phyloP scores from a whole-genome alignment of 2,888 invertebrate species.

The Choreutis nemorana region DNA sequence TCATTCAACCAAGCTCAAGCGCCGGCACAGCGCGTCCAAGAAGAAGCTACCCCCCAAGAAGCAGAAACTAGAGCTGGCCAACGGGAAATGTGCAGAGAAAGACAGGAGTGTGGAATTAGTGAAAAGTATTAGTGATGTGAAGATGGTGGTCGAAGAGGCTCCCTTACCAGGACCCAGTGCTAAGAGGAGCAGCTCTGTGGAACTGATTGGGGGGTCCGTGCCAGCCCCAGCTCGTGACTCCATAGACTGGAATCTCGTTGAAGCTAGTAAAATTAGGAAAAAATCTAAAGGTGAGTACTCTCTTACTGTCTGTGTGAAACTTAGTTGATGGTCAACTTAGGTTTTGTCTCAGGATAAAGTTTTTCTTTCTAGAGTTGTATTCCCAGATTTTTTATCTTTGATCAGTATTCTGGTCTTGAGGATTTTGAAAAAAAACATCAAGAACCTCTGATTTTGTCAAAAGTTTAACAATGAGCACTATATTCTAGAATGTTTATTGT shows the following conservation, averaged over 20 bases:
- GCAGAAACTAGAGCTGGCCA: slow-evolving; percentile 32
- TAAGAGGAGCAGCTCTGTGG: slow-evolving; percentile 48
- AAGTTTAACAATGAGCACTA: too few species aligned
- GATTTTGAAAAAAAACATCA: too few species aligned
- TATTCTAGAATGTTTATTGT: too few species aligned
- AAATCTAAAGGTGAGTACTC: slow-evolving; percentile 47
- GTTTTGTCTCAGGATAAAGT: too few species aligned
- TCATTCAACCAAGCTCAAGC: slow-evolving; percentile 42
- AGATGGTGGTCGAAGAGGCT: slow-evolving; percentile 25
- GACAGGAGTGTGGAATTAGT: slow-evolving; percentile 52
- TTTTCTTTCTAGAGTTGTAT: too few species aligned
- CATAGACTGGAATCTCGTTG: slow-evolving; percentile 56
- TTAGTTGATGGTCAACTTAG: too few species aligned
- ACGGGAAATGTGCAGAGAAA: slow-evolving; percentile 29
- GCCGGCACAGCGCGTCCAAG: slow-evolving; percentile 42
- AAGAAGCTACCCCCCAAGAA: slow-evolving; percentile 47
- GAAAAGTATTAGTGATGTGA: slow-evolving; percentile 32
- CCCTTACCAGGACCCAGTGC: slow-evolving; percentile 40
- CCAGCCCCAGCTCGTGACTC: slow-evolving; percentile 52
- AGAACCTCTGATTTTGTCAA: too few species aligned
- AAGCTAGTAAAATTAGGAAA: slow-evolving; percentile 66
- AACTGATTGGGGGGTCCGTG: slow-evolving; percentile 48
- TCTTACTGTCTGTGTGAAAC: too few species aligned
- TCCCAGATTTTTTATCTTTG: too few species aligned
- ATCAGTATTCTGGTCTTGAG: too few species aligned